Evolutionary conservation across 2,797 vertebrate genomes (phyloP), one percentile per base, ranked within the genome.

Genomic region (Tokudaia muenninki): DNA sequence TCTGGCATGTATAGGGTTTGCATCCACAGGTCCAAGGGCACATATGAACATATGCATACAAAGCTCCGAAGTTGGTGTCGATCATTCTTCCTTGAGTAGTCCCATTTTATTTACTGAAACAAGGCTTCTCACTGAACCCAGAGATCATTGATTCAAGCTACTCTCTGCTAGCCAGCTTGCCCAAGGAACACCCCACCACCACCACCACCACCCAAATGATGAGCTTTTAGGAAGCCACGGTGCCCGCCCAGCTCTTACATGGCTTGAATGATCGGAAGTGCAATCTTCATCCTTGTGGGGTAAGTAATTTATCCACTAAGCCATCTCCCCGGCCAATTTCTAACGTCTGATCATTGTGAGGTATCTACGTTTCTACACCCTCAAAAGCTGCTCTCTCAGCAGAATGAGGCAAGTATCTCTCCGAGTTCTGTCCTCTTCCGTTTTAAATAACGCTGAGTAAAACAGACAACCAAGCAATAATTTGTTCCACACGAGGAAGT

Each of bases 361-460:
- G 47, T 84, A 34, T 4, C 0, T 26, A 67, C 83, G 31, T 74
- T 83, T 91, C 75, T 79, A 65, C 34, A 47, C 31, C 59, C 34
- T 16, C 77, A 92, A 94, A 91, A 95, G 75, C 77, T 24, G 77
- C 83, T 86, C 67, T 19, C 5, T 10, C 80, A 13, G 37, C 57
- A 29, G 14, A 86, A 67, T 80, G 12, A 67, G 70, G 31, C 31
- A 83, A 87, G 70, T 80, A 44, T 11, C 79, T 92, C 95, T 84
- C 29, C 41, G 29, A 83, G 16, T 19, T 65, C 84, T 52, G 77
- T 70, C n/a, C 88, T 2, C 17, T 55, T 79, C 70, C 41, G 0
- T 87, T n/a, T 92, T 63, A 59, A 90, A 86, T 65, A 65, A 74
- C 41, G 50, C 16, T 90, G 19, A 84, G 55, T 84, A n/a, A 86